These are phyloP conservation scores for Glomeris marginata DNA, from an alignment of 2,888 invertebrate species.

Conservation along the genomic window DNA sequence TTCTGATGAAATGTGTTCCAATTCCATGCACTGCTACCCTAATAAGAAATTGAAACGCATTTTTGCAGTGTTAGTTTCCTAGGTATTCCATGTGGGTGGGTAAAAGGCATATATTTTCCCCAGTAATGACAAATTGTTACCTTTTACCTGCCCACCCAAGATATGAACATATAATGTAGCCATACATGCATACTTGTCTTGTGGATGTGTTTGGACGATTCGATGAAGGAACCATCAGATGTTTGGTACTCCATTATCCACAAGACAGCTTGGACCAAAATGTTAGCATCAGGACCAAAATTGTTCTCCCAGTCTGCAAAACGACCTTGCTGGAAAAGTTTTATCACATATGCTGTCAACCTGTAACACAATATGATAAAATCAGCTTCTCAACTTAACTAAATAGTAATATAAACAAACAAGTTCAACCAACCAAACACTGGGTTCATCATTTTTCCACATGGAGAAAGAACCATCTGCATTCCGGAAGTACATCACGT, in stretches of 20 bases:
- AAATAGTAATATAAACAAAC: not conserved
- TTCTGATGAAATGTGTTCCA: too few species aligned
- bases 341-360: conserved; percentile 38
- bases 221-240: conserved; percentile 24
- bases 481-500: conserved; percentile 14
- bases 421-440: conserved; percentile 29
- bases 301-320: conserved; percentile 41
- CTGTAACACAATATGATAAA: conserved; percentile 21
- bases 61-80: too few species aligned
- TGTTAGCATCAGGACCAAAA: conserved; percentile 35
- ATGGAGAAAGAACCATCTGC: conserved; percentile 29
- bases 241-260: conserved; percentile 29
- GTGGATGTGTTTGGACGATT: conserved; percentile 12
- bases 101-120: too few species aligned
- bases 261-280: conserved; percentile 29
- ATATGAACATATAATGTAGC: too few species aligned
- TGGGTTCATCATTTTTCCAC: conserved; percentile 29
- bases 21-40: too few species aligned
- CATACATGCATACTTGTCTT: too few species aligned
- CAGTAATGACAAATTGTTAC: too few species aligned
- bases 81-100: too few species aligned
- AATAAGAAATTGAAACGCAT: too few species aligned
- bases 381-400: not conserved
- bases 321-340: conserved; percentile 33
- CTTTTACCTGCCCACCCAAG: too few species aligned